Conservation (phyloP, 2,113 vertebrate genomes). For the Oreochromis aureus region DNA sequence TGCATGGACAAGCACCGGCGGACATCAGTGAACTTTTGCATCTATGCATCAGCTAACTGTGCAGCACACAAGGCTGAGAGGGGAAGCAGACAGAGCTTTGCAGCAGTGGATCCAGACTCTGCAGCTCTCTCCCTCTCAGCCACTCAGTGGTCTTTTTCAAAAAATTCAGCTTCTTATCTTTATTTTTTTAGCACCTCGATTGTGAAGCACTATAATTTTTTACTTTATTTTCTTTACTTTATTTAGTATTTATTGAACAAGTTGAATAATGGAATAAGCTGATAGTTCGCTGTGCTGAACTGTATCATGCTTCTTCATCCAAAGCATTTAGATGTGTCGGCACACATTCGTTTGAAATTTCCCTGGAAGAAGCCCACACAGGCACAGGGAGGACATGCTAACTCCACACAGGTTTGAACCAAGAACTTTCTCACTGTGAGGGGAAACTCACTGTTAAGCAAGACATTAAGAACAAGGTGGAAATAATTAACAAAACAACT, state of each 20-base stretch:
- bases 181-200: not conserved
- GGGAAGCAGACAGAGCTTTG: not conserved
- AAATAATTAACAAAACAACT: not conserved
- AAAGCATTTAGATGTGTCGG: accelerated
- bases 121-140: not conserved
- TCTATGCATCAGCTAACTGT: not conserved
- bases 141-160: not conserved
- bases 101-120: not conserved
- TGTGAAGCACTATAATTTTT: not conserved
- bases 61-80: not conserved
- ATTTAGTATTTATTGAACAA: not conserved
- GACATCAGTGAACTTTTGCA: not conserved
- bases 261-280: not conserved
- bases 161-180: not conserved
- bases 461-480: not conserved
- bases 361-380: not conserved
- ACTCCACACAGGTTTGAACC: not conserved
- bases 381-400: not conserved
- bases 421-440: not conserved
- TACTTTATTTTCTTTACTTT: not conserved
- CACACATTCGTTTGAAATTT: not conserved
- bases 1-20: not conserved
- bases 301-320: not conserved
- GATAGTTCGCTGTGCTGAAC: not conserved
- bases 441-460: not conserved